Evolutionary conservation across 1,140 invertebrate species (phyloP), one percentile per base, ranked within the genome.

Genomic region (Drosophila funebris): DNA sequence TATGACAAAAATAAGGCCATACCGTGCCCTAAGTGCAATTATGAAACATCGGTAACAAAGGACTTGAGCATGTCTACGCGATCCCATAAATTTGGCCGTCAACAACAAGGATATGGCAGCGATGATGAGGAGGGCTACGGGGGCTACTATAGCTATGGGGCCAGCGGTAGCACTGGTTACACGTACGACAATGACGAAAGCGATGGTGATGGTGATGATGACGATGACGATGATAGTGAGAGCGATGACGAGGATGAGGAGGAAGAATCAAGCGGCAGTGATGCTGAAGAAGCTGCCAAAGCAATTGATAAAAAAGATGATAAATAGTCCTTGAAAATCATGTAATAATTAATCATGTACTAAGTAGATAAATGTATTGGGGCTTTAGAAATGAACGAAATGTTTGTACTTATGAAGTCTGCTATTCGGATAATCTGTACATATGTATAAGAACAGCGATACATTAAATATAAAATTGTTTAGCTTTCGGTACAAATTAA

Each of bases 11-110:
- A 96, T 79, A 97, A 96, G 82, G 91, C 95, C 7, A 96, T 98
- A 87, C 97, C 98, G 29, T 99, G 98, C 91, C 98, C 98, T 8
- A 98, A 98, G 92, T 99, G 98, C 93, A 94, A 95, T 48, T 98
- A 96, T 92, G 96, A 98, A 43, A 98, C 97, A 8, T 95, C 96
- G 0, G 95, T 97, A 90, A 98, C 97, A 1, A 98, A 98, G 90
- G 97, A 99, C 92, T 94, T 99, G 74, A 97, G 96, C 93, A 97
- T 99, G 96, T 99, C 98, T 29, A 98, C 96, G 62, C 95, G 95
- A 57, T 95, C 93, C 66, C 96, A 97, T 83, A 96, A 96, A 83
- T 97, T 96, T 93, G 96, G 96, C 3, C 94, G 96, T 36, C 96
- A 97, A 92, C 95, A 94, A 81, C 94, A 95, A 81, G 93, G 93